Conservation (phyloP, 2,888 invertebrate genomes). For the Mechanitis mazaeus region DNA sequence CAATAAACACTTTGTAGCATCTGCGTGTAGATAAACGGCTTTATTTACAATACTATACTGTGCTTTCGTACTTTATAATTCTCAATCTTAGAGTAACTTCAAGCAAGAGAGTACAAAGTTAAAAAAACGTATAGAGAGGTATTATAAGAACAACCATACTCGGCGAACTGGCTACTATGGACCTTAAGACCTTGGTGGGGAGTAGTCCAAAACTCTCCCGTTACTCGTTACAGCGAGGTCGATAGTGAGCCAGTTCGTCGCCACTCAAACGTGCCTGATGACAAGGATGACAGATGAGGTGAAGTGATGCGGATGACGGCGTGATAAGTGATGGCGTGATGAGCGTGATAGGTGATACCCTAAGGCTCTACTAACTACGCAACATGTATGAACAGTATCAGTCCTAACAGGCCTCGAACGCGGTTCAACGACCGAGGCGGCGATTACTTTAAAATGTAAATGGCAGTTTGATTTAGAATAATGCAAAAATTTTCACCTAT, state of each 20-base stretch:
- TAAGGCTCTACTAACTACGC: slow-evolving; percentile 46
- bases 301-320: slow-evolving; percentile 73
- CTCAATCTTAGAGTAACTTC: slow-evolving; percentile 50
- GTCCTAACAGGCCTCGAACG: slow-evolving; percentile 35
- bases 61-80: slow-evolving; percentile 52
- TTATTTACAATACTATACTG: slow-evolving; percentile 59
- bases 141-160: slow-evolving; percentile 61
- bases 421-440: slow-evolving; percentile 15
- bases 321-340: slow-evolving; percentile 41
- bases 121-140: slow-evolving; percentile 52
- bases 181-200: not conserved
- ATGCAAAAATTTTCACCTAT: slow-evolving; percentile 64
- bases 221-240: slow-evolving; percentile 2
- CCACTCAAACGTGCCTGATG: slow-evolving; percentile 71
- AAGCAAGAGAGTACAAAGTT: slow-evolving; percentile 58
- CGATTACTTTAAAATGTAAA: slow-evolving; percentile 55
- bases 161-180: slow-evolving; percentile 54
- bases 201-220: too few relatives aligned
- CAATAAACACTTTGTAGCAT: slow-evolving; percentile 60
- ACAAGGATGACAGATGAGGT: slow-evolving; percentile 59
- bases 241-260: slow-evolving; percentile 54
- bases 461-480: slow-evolving; percentile 67
- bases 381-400: slow-evolving; percentile 57
- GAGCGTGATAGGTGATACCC: slow-evolving; percentile 36
- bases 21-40: slow-evolving; percentile 54